Conservation (phyloP, 1,140 invertebrate genomes). For the Sitodiplosis mosellana region DNA sequence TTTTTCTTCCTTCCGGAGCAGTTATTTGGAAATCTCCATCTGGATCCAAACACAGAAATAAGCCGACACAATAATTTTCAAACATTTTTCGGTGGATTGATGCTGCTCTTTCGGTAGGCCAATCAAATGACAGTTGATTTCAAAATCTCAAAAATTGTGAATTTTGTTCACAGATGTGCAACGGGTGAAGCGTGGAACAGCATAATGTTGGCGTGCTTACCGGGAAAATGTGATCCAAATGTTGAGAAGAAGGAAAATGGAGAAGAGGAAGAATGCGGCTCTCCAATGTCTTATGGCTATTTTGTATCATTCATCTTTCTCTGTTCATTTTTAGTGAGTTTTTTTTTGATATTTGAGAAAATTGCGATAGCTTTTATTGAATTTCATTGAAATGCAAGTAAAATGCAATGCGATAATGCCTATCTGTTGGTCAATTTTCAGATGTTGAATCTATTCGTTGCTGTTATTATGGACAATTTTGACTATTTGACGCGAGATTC, state of each 20-base stretch:
- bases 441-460: slow-evolving; percentile 99
- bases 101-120: slow-evolving; percentile 94
- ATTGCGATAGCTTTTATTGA: no score
- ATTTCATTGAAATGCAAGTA: neutral
- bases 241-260: slow-evolving; percentile 50
- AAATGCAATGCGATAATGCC: no score
- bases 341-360: neutral
- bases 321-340: slow-evolving; percentile 90
- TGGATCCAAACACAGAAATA: slow-evolving; percentile 77
- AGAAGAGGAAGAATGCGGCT: slow-evolving; percentile 63
- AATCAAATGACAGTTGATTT: no score
- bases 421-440: slow-evolving; percentile 19
- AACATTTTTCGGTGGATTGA: slow-evolving; percentile 93
- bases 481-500: slow-evolving; percentile 98
- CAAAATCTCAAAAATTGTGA: neutral
- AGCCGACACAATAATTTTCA: slow-evolving; percentile 99
- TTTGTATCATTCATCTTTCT: slow-evolving; percentile 99
- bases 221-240: slow-evolving; percentile 52
- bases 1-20: slow-evolving; percentile 23
- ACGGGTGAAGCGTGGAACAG: slow-evolving; percentile 99
- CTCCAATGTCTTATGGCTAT: slow-evolving; percentile 90
- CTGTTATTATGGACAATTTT: slow-evolving; percentile 99
- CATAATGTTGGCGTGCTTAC: slow-evolving; percentile 94
- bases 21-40: slow-evolving; percentile 97
- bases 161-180: slow-evolving; percentile 62